Percentiles rank a stretch among this genome's conserved stretches.
Conservation (phyloP, 30 jellyfish, hydroid and myxozoan genomes). For the Chironex yamaguchii region DNA sequence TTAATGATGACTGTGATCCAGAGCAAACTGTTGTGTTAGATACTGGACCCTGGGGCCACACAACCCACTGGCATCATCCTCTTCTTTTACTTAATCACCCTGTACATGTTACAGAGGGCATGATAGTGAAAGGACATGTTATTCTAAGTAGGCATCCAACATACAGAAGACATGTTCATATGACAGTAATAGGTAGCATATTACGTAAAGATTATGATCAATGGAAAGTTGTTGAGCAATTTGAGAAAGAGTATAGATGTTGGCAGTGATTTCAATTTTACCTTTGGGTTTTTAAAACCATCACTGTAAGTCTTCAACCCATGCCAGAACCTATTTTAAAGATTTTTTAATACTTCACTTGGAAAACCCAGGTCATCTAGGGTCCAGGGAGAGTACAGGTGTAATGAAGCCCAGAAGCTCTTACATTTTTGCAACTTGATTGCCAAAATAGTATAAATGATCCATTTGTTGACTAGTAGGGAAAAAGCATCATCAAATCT, state of each 20-base stretch:
- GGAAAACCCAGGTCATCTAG: too few relatives aligned
- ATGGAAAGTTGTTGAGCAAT: neutral
- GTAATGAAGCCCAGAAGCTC: too few relatives aligned
- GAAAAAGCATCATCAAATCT: too few relatives aligned
- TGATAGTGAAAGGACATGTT: conserved; percentile 8
- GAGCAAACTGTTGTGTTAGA: conserved; percentile 4
- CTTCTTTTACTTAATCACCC: conserved; percentile 20
- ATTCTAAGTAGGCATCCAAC: neutral
- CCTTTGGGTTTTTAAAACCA: too few relatives aligned
- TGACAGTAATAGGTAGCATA: neutral
- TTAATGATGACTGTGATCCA: neutral
- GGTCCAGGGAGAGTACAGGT: too few relatives aligned
- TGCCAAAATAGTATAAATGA: too few relatives aligned
- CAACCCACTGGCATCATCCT: conserved; percentile 74
- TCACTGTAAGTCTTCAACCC: too few relatives aligned
- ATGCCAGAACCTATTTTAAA: too few relatives aligned
- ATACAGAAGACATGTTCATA: conserved; percentile 42
- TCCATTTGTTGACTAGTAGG: too few relatives aligned
- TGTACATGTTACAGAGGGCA: neutral
- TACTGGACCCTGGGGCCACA: conserved; percentile 38
- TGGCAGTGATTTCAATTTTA: conserved; percentile 22
- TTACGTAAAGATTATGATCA: neutral
- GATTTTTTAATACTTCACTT: too few relatives aligned
- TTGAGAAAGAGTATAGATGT: conserved; percentile 30
- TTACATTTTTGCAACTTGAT: too few relatives aligned